These are phyloP conservation scores for Drosophila pruinosa DNA, from an alignment of 1,140 invertebrate species.

Conservation along the genomic window DNA sequence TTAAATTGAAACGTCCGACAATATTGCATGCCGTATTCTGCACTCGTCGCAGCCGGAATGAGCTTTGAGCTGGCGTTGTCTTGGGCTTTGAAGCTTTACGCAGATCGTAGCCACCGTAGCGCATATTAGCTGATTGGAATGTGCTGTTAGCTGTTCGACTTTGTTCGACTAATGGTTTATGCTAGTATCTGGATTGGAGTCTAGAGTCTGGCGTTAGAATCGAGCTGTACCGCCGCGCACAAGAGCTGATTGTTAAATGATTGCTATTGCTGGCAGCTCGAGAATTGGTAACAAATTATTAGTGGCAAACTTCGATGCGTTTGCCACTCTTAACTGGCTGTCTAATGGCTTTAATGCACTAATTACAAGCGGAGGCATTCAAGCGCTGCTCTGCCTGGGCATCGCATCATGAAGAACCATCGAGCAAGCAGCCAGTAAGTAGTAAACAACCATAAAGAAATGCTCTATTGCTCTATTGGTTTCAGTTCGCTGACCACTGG, in stretches of 20 bases:
- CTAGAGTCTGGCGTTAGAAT: not conserved
- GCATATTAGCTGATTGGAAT: constrained; percentile 79
- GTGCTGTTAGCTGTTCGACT: not conserved
- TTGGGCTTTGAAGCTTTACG: constrained; percentile 84
- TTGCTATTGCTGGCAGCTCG: constrained; percentile 20
- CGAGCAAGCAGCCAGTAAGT: not conserved
- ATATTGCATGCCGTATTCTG: constrained; percentile 67
- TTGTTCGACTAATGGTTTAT: not conserved
- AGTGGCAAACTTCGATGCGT: constrained; percentile 1
- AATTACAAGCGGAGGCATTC: constrained; percentile 64
- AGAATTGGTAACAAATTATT: constrained; percentile 41
- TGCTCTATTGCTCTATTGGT: constrained; percentile 16
- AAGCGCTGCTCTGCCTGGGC: constrained; percentile 31
- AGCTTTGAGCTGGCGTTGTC: constrained; percentile 33
- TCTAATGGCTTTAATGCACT: constrained; percentile 67
- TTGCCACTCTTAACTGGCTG: constrained; percentile 6
- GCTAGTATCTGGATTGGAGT: not conserved
- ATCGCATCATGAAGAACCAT: constrained; percentile 6
- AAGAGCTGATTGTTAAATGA: constrained; percentile 45
- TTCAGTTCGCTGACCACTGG: constrained; percentile 64
- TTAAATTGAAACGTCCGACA: constrained; percentile 63
- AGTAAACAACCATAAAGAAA: not conserved
- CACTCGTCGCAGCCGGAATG: constrained; percentile 61
- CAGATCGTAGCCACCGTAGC: constrained; percentile 85
- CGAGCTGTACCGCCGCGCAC: constrained; percentile 17